Percentiles rank a stretch among this genome's conserved stretches.
These are phyloP conservation scores for Taxidea taxus DNA, from an alignment of 2,113 vertebrate species.

Conservation along the genomic window DNA sequence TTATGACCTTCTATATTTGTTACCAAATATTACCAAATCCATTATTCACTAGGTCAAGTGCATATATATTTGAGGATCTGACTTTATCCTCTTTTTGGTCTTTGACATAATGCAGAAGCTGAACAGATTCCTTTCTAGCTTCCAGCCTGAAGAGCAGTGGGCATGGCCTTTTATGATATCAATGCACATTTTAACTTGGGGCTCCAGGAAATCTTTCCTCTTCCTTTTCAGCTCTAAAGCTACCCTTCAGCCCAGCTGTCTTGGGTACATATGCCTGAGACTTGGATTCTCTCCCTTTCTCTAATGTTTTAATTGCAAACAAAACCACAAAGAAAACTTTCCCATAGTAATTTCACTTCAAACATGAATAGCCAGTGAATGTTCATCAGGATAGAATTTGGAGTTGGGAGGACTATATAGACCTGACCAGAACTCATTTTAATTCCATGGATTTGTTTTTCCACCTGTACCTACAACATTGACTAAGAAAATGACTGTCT, in stretches of 20 bases:
- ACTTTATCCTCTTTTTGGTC: not conserved
- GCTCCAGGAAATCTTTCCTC: not conserved
- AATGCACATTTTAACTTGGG: not conserved
- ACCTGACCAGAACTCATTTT: not conserved
- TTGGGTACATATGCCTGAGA: not conserved
- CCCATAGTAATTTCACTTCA: constrained; percentile 8
- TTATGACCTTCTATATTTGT: not conserved
- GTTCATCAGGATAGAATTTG: not conserved
- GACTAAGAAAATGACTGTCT: not conserved
- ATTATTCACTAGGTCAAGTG: not conserved
- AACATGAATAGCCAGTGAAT: not conserved
- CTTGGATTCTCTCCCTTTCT: constrained; percentile 20
- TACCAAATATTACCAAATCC: not conserved
- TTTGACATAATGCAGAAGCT: not conserved
- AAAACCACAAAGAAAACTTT: constrained; percentile 56
- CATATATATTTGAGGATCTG: not conserved
- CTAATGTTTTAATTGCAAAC: constrained; percentile 41
- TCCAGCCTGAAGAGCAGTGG: not conserved
- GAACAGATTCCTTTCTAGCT: not conserved
- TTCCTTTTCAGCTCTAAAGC: not conserved
- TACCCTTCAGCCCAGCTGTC: not conserved
- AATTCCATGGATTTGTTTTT: not conserved
- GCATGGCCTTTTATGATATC: not conserved
- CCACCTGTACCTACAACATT: not conserved
- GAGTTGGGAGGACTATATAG: not conserved